phyloP scores from a whole-genome alignment of 2,113 vertebrate genomes.

The Sinocyclocheilus maitianheensis region DNA sequence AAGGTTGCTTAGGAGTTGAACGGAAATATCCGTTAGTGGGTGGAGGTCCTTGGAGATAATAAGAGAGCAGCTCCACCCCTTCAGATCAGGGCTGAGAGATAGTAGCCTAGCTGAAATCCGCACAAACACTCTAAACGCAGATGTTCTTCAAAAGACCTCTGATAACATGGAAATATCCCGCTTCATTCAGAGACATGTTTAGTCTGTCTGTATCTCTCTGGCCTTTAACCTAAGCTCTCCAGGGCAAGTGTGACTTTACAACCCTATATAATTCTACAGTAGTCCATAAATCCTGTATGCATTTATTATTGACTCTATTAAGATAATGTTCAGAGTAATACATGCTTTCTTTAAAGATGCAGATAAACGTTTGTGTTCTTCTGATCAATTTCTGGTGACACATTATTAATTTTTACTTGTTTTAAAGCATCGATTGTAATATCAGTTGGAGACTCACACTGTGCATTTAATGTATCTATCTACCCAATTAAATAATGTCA shows the following conservation, averaged over 20 bases:
- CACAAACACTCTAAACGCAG: constrained; percentile 16
- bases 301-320: neutral
- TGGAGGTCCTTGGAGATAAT: constrained; percentile 51
- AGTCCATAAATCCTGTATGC: neutral
- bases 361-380: too few relatives aligned
- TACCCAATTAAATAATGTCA: too few relatives aligned
- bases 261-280: neutral
- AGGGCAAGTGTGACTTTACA: neutral
- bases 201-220: constrained; percentile 11
- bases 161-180: constrained; percentile 37
- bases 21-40: constrained; percentile 42
- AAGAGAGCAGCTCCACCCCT: constrained; percentile 25
- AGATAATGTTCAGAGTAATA: neutral
- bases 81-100: constrained; percentile 36
- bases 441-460: too few relatives aligned
- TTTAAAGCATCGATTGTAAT: too few relatives aligned
- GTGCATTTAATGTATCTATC: too few relatives aligned
- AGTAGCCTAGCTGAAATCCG: constrained; percentile 32
- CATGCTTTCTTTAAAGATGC: too few relatives aligned
- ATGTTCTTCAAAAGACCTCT: constrained; percentile 36
- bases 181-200: constrained; percentile 20
- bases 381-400: too few relatives aligned
- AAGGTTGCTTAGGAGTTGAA: constrained; percentile 39
- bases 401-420: too few relatives aligned
- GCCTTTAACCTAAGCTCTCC: neutral